phyloP scores from a whole-genome alignment of 1,140 invertebrate species.

The Planococcus citri region DNA sequence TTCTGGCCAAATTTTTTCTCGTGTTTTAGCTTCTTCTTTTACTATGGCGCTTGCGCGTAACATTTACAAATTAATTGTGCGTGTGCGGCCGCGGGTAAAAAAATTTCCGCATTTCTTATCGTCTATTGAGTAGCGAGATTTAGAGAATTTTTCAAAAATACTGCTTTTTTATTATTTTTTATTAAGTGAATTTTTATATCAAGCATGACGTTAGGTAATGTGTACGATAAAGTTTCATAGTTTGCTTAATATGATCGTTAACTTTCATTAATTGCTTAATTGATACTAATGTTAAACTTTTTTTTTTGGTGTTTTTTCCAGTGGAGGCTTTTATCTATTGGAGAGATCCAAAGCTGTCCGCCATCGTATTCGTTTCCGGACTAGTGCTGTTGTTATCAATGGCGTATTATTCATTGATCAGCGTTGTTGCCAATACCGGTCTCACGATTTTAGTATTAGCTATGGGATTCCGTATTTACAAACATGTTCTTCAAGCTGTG shows the following conservation, averaged over 20 bases:
- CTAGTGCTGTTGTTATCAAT: constrained; percentile 79
- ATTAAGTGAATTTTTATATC: too few species aligned
- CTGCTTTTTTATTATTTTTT: too few species aligned
- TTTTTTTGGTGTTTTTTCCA: constrained; percentile 44
- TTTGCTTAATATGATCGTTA: too few species aligned
- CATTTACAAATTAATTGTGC: not conserved
- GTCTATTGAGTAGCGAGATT: too few species aligned
- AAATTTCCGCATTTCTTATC: too few species aligned
- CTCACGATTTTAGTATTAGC: constrained; percentile 70
- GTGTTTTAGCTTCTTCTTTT: too few species aligned
- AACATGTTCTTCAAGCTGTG: constrained; percentile 85
- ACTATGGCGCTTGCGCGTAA: too few species aligned
- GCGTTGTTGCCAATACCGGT: constrained; percentile 82
- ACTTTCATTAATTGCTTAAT: not conserved
- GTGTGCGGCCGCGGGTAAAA: not conserved
- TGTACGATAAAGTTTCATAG: not conserved
- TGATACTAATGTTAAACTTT: too few species aligned
- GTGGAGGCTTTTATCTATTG: constrained; percentile 94
- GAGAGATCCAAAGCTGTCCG: constrained; percentile 87
- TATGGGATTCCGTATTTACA: constrained; percentile 88
- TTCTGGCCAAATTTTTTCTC: not conserved
- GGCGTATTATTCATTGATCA: constrained; percentile 88
- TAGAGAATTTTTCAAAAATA: too few species aligned
- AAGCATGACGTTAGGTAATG: not conserved
- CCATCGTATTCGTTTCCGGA: constrained; percentile 75